Conservation (phyloP, 2,113 vertebrate species). For the Leptocoma aspasia region DNA sequence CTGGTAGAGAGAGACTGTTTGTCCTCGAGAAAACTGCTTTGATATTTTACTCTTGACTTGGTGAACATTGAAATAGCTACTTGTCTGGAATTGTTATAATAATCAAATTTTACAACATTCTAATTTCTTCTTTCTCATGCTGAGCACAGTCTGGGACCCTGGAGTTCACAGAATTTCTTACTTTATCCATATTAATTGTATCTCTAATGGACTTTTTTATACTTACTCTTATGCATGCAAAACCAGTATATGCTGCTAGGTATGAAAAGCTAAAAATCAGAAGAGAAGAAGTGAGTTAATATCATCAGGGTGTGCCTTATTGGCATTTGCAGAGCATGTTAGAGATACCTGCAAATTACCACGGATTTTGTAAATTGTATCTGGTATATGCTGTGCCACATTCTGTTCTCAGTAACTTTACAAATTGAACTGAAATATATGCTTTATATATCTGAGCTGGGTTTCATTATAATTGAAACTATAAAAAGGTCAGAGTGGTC, state of each 20-base stretch:
- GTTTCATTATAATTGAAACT: not conserved
- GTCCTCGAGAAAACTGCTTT: not conserved
- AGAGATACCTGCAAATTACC: not conserved
- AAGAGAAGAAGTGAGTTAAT: not conserved
- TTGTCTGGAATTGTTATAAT: conserved; percentile 5
- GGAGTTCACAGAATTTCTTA: not conserved
- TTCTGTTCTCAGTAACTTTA: not conserved
- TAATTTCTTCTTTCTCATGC: not conserved
- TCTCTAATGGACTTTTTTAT: not conserved
- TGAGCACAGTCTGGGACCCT: not conserved
- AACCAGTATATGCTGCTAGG: not conserved
- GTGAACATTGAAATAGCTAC: conserved; percentile 3
- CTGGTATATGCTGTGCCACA: not conserved
- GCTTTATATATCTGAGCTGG: not conserved
- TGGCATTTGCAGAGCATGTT: not conserved
- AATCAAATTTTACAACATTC: not conserved
- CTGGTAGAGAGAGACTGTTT: not conserved
- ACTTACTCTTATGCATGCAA: not conserved
- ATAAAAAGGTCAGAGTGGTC: not conserved
- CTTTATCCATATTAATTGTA: not conserved
- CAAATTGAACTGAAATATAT: not conserved
- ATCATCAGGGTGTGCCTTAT: not conserved
- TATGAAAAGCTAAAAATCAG: not conserved
- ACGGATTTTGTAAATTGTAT: not conserved
- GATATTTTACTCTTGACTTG: not conserved